Conservation (phyloP, 2,797 vertebrate species). For the Cirrhinus molitorella region DNA sequence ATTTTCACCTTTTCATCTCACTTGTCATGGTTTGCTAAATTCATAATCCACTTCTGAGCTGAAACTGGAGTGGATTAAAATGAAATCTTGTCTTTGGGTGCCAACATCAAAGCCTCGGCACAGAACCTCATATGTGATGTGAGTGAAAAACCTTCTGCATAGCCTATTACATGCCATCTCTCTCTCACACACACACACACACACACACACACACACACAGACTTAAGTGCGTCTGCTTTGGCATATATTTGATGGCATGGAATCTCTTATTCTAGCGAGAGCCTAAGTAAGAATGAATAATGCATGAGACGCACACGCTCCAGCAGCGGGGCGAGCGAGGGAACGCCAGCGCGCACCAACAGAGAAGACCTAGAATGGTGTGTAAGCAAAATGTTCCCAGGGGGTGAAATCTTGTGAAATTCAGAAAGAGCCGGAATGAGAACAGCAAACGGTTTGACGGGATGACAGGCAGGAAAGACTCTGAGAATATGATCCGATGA, state of each 20-base stretch:
- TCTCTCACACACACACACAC: not conserved
- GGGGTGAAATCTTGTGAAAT: constrained; percentile 30
- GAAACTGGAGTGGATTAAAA: constrained; percentile 53
- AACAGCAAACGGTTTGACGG: constrained; percentile 10
- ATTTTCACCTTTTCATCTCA: constrained; percentile 39
- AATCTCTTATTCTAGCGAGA: constrained; percentile 50
- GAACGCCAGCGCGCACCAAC: not conserved
- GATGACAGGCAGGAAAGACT: constrained; percentile 11
- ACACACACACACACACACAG: not conserved
- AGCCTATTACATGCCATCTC: constrained; percentile 25
- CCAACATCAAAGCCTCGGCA: constrained; percentile 53
- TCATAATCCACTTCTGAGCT: constrained; percentile 54
- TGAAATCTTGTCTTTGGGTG: constrained; percentile 46
- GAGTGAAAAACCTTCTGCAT: constrained; percentile 20
- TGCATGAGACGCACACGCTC: constrained; percentile 43
- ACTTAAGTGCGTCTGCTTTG: constrained; percentile 25
- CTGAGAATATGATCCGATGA: constrained; percentile 26
- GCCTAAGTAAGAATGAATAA: constrained; percentile 56
- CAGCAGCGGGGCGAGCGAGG: constrained; percentile 9
- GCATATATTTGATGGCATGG: constrained; percentile 44
- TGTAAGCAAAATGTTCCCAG: constrained; percentile 42
- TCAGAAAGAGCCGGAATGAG: constrained; percentile 16
- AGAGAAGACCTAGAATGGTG: constrained; percentile 33
- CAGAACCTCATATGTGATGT: constrained; percentile 15
- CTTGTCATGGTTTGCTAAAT: constrained; percentile 49